Conservation (phyloP, 2,888 invertebrate genomes). For the Heliconius aoede region DNA sequence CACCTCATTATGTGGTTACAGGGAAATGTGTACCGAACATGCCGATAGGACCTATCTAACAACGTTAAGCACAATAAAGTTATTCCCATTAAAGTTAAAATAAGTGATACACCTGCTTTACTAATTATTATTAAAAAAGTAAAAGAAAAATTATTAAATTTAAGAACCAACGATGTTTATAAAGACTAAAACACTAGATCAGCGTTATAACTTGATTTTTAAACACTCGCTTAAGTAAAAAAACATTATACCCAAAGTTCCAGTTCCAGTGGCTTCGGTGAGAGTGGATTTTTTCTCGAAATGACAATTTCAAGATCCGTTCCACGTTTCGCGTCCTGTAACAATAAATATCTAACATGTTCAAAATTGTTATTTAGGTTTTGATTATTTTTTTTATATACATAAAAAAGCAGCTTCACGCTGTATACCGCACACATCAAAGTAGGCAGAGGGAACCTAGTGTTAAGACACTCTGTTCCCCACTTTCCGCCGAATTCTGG, state of each 20-base stretch:
- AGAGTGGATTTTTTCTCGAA: constrained; percentile 90
- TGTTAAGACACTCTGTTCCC: too few species aligned
- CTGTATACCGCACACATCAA: too few species aligned
- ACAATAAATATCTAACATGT: constrained; percentile 51
- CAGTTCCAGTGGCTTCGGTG: constrained; percentile 90
- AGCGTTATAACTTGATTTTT: too few species aligned
- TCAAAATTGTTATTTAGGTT: neutral
- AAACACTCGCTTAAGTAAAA: neutral
- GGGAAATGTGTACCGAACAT: constrained; percentile 66
- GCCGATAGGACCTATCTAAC: constrained; percentile 63
- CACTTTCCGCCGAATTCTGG: too few species aligned
- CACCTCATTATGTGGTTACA: constrained; percentile 77
- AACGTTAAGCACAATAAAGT: constrained; percentile 63
- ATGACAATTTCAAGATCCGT: constrained; percentile 92
- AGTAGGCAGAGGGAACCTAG: too few species aligned
- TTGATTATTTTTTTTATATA: too few species aligned
- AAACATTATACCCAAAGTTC: constrained; percentile 88
- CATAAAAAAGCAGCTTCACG: too few species aligned
- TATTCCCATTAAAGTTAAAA: constrained; percentile 55
- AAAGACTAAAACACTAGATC: too few species aligned
- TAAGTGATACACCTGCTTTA: constrained; percentile 39
- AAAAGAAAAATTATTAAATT: too few species aligned
- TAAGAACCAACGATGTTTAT: too few species aligned
- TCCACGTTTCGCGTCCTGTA: constrained; percentile 90
- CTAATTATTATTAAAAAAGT: neutral